Percentiles rank a stretch among this genome's conserved stretches.
These are phyloP conservation scores for Trichosurus vulpecula DNA, from an alignment of 2,797 vertebrate species.

Conservation along the genomic window DNA sequence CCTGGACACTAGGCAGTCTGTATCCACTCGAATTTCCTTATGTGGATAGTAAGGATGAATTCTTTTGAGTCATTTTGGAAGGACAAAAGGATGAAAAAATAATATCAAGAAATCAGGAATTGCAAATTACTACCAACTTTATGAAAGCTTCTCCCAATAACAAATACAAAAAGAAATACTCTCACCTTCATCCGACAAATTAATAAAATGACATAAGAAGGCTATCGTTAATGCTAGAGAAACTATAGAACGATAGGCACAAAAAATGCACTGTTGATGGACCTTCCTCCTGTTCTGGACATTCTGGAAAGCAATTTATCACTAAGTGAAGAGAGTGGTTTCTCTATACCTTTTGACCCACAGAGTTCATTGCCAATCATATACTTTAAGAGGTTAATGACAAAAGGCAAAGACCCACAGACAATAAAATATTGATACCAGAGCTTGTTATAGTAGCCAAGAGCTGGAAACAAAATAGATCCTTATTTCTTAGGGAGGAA, in stretches of 20 bases:
- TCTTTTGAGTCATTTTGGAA: background rate
- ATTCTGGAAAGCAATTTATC: background rate
- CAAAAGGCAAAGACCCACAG: background rate
- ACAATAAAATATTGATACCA: background rate
- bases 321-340: background rate
- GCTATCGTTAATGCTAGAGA: background rate
- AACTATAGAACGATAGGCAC: no score
- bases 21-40: background rate
- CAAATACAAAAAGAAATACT: no score
- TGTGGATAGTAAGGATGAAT: background rate
- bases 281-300: background rate
- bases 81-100: background rate
- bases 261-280: background rate
- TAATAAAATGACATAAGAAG: background rate
- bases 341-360: background rate
- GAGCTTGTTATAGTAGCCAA: background rate
- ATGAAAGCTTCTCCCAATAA: background rate
- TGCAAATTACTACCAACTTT: background rate
- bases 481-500: background rate
- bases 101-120: background rate
- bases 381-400: background rate
- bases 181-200: background rate
- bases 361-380: background rate
- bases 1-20: background rate
- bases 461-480: background rate